Base-by-base conservation (phyloP, 1,140 invertebrate genomes). In the Nebria ingens region DNA sequence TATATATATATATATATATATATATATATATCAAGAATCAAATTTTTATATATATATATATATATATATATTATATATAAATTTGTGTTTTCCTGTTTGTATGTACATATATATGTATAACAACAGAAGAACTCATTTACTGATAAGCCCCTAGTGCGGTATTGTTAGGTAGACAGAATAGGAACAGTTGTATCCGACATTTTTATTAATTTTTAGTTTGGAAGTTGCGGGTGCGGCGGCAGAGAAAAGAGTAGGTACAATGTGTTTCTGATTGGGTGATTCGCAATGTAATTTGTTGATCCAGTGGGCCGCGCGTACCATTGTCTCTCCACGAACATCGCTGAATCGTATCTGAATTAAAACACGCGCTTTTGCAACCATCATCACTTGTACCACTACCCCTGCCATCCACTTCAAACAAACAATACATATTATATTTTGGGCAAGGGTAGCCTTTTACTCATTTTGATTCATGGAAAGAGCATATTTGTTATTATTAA, bases 281-380 rank as follows among this genome's bases (percentile, higher is more conserved):
- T 70, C 67, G 65, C 65, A 70, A 68, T 70, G 67, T 65, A 70
- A 70, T 70, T 70, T 70, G 68, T 70, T 67, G 65, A 68, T 68
- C 25, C 25, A 34, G 25, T 34, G 25, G 25, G 25, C 42, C 25
- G 25, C 25, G n/a, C 6, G 25, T 34, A 9, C 6, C 25, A 9
- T 34, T 34, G 25, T 34, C 25, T 34, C 25, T 34, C 6, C n/a
- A 34, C 25, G 25, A 34, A 34, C 25, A 34, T 34, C 25, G 25
- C 25, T 34, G 25, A 34, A 34, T 34, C 25, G 25, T 34, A 34
- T 34, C 25, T 34, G 25, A 34, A 34, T 34, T 34, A 34, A 34
- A 34, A 34, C 25, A 34, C 25, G 25, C 25, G 25, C 25, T 34
- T 34, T 34, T 34, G 25, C 6, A 34, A n/a, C n/a, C n/a, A n/a